Base-by-base conservation (phyloP, 2,797 vertebrate genomes). In the Danio kyathit region DNA sequence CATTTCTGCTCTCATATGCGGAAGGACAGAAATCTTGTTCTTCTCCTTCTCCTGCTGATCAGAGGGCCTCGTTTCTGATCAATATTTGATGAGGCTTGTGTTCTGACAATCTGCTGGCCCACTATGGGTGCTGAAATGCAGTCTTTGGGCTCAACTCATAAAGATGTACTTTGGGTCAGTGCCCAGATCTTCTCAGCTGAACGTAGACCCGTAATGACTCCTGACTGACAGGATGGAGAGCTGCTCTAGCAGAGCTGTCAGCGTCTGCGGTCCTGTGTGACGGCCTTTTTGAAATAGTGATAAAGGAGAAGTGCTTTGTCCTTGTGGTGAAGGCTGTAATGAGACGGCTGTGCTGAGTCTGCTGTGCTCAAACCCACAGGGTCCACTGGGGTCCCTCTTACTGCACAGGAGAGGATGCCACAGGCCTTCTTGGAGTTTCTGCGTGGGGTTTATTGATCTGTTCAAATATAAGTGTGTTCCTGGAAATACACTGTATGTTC, bases 81-180 rank as follows among this genome's bases (percentile, higher is more conserved):
- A 77, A 84, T 84, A 77, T 74, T 84, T 77, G 60, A 84, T 63
- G 60, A 77, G 54, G 54, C 67, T 77, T 81, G 70, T 77, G 59
- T 74, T 77, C 78, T 66, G 52, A 59, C 21, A 60, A 19, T 41
- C 61, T 67, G 41, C 61, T 73, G 69, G 49, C 59, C 48, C 49
- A 40, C 78, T 80, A 8, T 80, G 48, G 69, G 56, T 0, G 41
- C 40, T 17, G 49, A 64, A 65, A 73, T 17, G 54, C 16, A 40
- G 16, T 79, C 57, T 70, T 52, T 73, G 69, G 69, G 69, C 70
- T 21, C 29, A 64, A 63, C 69, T 80, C 70, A 8, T 73, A 57
- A 65, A 80, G 78, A 56, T 64, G 57, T 14, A 56, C 59, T 65
- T 73, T 73, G 78, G 78, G 69, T 65, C 48, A 64, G 69, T 72